phyloP scores from a whole-genome alignment of 1,140 invertebrate genomes.

The Cydia amplana region DNA sequence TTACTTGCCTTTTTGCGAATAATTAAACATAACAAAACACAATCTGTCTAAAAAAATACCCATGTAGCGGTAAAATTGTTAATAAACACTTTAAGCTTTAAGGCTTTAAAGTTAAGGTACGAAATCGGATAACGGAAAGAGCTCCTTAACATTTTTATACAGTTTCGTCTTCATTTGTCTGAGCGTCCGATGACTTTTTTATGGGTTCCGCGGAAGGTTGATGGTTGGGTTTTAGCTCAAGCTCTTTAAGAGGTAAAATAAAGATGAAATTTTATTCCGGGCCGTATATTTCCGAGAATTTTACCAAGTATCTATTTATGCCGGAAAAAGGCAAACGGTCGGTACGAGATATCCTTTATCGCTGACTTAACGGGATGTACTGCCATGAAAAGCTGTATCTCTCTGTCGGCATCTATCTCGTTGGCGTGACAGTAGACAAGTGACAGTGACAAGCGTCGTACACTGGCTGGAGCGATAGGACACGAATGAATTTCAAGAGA shows the following conservation, averaged over 20 bases:
- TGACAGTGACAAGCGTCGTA: neutral
- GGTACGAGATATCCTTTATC: constrained; percentile 8
- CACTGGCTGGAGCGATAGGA: no score
- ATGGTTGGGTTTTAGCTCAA: constrained; percentile 4
- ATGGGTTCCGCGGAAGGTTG: constrained; percentile 4
- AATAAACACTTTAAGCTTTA: neutral
- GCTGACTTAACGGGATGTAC: neutral
- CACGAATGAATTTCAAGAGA: no score
- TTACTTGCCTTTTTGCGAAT: neutral
- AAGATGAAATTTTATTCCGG: constrained; percentile 9
- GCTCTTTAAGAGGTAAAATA: constrained; percentile 2
- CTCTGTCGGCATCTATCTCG: constrained; percentile 1
- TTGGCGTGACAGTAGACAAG: neutral
- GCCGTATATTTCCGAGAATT: neutral
- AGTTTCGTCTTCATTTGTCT: neutral
- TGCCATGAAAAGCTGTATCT: neutral
- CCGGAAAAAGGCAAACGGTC: neutral
- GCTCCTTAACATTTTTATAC: neutral
- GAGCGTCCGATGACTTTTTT: neutral
- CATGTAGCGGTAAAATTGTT: neutral
- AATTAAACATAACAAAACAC: neutral
- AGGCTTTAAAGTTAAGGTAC: neutral
- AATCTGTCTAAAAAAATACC: neutral
- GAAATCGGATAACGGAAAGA: neutral
- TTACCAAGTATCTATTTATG: neutral